Evolutionary conservation across 2,113 vertebrate genomes (phyloP).

Genomic region (Vimba vimba): DNA sequence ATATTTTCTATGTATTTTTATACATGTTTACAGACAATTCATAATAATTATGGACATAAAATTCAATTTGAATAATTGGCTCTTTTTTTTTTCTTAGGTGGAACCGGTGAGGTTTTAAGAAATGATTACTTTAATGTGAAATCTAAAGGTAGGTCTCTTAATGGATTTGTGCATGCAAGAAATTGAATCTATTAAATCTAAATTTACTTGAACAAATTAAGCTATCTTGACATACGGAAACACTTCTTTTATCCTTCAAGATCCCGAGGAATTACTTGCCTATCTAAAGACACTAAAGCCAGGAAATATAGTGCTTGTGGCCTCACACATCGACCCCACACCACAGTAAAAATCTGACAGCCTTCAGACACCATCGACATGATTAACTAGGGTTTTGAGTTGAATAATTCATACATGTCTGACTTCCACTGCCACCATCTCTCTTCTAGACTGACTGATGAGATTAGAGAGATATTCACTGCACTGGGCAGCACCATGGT

Average conservation of each 20-base stretch:
- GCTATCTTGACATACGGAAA: not conserved
- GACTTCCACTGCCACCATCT: constrained; percentile 3
- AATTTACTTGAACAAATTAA: not conserved
- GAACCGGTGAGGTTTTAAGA: constrained; percentile 70
- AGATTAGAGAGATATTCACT: constrained; percentile 71
- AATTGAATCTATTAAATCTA: not conserved
- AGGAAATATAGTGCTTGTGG: constrained; percentile 76
- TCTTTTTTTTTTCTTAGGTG: constrained; percentile 67
- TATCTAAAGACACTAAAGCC: constrained; percentile 76
- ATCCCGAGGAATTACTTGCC: constrained; percentile 58
- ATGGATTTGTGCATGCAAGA: not conserved
- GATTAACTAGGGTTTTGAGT: not conserved
- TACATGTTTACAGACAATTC: not conserved
- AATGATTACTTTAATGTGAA: constrained; percentile 72
- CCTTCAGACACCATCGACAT: not conserved
- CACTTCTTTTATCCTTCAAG: constrained; percentile 59
- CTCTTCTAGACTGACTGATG: constrained; percentile 76
- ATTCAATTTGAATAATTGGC: not conserved
- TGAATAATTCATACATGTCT: not conserved
- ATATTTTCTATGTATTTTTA: not conserved
- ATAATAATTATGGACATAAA: too few species aligned
- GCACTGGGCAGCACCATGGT: constrained; percentile 80
- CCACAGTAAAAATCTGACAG: constrained; percentile 76
- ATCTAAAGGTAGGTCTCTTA: constrained; percentile 71
- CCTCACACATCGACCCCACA: constrained; percentile 83